Percentiles rank a stretch among this genome's conserved stretches.
phyloP scores from a whole-genome alignment of 2,797 vertebrate species.

The Sebastes minor region DNA sequence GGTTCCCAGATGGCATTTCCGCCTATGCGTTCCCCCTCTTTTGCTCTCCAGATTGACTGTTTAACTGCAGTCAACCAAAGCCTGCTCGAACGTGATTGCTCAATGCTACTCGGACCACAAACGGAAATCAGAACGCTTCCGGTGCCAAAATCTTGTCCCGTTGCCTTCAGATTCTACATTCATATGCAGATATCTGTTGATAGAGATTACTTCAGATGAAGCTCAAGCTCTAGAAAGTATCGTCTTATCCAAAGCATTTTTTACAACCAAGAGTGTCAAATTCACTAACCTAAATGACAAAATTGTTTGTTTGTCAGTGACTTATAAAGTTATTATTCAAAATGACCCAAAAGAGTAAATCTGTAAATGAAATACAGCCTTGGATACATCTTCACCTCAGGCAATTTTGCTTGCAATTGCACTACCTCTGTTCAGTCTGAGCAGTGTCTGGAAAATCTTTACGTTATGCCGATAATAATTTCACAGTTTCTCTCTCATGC shows the following conservation, averaged over 20 bases:
- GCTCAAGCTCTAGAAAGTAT: neutral
- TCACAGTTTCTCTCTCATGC: neutral
- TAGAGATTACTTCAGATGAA: neutral
- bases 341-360: neutral
- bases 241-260: neutral
- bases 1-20: too few species aligned
- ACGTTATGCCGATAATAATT: neutral
- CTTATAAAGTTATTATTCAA: too few species aligned
- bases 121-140: too few species aligned
- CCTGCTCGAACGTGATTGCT: too few species aligned
- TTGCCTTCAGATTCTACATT: too few species aligned
- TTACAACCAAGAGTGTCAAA: neutral
- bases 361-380: neutral
- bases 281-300: neutral
- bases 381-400: neutral
- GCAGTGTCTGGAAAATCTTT: neutral
- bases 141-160: too few species aligned
- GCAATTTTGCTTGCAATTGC: neutral
- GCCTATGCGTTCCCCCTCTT: too few species aligned
- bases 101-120: too few species aligned
- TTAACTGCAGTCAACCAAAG: too few species aligned
- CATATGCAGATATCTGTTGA: too few species aligned
- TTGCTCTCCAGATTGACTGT: too few species aligned
- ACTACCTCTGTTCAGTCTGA: neutral
- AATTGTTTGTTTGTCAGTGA: neutral